These are phyloP conservation scores for Stercorarius parasiticus DNA, from an alignment of 2,113 vertebrate species.

Conservation along the genomic window DNA sequence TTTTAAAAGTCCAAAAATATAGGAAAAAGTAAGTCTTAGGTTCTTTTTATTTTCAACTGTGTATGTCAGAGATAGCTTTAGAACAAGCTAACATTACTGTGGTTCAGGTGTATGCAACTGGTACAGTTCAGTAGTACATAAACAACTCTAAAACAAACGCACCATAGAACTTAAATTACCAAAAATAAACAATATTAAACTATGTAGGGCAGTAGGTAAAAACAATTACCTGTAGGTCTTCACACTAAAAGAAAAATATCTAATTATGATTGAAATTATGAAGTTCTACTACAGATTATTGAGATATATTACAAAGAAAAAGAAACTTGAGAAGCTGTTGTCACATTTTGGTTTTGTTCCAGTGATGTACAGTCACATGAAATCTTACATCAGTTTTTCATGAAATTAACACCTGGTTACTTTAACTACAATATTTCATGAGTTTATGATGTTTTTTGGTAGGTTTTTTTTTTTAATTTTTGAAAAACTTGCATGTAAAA, in stretches of 20 bases:
- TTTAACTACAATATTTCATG: conserved; percentile 40
- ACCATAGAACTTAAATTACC: conserved; percentile 76
- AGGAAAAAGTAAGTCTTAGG: conserved; percentile 24
- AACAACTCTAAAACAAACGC: conserved; percentile 72
- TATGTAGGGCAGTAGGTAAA: conserved; percentile 48
- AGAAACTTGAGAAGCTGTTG: conserved; percentile 40
- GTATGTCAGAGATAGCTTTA: conserved; percentile 80
- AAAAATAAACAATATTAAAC: conserved; percentile 72
- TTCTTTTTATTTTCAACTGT: conserved; percentile 71
- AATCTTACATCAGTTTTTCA: conserved; percentile 53
- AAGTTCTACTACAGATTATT: conserved; percentile 49
- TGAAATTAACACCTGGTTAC: conserved; percentile 56
- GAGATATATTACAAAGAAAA: conserved; percentile 49
- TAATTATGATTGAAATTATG: conserved; percentile 61
- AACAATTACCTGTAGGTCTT: conserved; percentile 57
- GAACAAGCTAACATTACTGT: conserved; percentile 82
- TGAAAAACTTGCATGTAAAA: conserved; percentile 63
- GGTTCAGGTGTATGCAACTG: conserved; percentile 78
- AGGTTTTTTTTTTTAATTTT: neutral
- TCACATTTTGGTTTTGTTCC: conserved; percentile 80
- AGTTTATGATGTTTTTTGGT: neutral
- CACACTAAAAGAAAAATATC: conserved; percentile 58
- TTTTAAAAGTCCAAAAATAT: conserved; percentile 11
- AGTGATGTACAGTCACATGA: conserved; percentile 70
- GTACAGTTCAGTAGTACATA: conserved; percentile 82